Evolutionary conservation across 2,797 vertebrate species (phyloP), one percentile per base, ranked within the genome.

Genomic region (Pipistrellus pipistrellus): DNA sequence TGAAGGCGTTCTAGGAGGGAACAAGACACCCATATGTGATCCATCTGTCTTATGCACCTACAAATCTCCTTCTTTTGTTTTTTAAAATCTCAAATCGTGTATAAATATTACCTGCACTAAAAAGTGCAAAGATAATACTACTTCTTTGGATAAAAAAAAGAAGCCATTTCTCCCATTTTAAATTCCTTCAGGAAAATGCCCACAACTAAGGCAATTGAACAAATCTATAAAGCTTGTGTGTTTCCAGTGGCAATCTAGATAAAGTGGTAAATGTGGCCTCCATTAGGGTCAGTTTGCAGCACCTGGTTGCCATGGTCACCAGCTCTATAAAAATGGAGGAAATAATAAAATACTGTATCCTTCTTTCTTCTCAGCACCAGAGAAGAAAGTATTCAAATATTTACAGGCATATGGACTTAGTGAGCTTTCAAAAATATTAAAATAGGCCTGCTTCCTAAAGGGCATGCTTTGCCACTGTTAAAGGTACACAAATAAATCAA

Each of bases 221-320:
- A 85, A 87, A 91, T 62, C 75, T 69, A 13, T 62, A 88, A 90
- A 87, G 78, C 85, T 71, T 51, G 18, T 73, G 46, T 88, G 64
- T 21, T 95, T 71, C 23, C 48, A 53, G 73, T 46, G 91, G 76
- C 87, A 91, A 94, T 95, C 95, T 85, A 94, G 88, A 83, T 85
- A 94, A 94, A 96, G 89, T 68, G 62, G 73, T n/a, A 93, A 92
- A 73, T 84, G 32, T 77, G 66, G 18, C 44, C 55, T 94, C 80
- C 23, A 35, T 0, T 38, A 30, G 71, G 68, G 85, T 96, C 92
- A 95, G 35, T 82, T 77, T 62, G 77, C 32, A 91, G 68, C 41
- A 90, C 68, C 57, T 89, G 55, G 97, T 96, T 97, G 85, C 94
- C 93, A 94, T 96, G 93, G 94, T 57, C 86, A 95, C 94, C 44